Conservation (phyloP, 2,888 invertebrate genomes). For the Amblyteles armatorius region DNA sequence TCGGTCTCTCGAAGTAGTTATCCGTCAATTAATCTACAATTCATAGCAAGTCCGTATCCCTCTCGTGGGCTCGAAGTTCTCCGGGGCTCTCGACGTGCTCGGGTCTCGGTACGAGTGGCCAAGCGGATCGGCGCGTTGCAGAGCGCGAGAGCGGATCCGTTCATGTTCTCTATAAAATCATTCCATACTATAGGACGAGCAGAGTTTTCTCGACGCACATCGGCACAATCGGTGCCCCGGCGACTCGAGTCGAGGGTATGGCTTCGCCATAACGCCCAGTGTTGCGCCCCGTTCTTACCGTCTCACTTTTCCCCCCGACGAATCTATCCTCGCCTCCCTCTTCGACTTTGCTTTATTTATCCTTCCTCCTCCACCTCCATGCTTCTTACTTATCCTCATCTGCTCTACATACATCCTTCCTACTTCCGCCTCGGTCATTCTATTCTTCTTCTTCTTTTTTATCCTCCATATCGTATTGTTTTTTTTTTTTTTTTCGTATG, state of each 20-base stretch:
- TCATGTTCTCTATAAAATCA: constrained; percentile 4
- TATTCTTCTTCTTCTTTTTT: not conserved
- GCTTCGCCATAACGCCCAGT: constrained; percentile 26
- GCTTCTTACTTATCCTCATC: constrained; percentile 37
- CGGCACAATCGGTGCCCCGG: constrained; percentile 59
- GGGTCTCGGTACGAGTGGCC: constrained; percentile 26
- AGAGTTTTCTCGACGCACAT: constrained; percentile 68
- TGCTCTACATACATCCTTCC: constrained; percentile 26
- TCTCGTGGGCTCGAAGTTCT: not conserved
- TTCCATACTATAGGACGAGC: constrained; percentile 45
- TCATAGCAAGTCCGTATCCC: constrained; percentile 24
- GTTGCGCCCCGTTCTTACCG: constrained; percentile 48
- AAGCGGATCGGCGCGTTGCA: constrained; percentile 49
- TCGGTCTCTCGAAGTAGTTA: not conserved
- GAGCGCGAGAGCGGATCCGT: constrained; percentile 54
- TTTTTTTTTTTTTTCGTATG: not conserved
- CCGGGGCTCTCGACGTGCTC: constrained; percentile 3
- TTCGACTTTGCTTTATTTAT: constrained; percentile 51
- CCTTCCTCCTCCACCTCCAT: constrained; percentile 48
- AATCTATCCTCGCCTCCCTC: constrained; percentile 41
- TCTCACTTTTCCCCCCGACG: constrained; percentile 25
- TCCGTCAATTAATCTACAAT: constrained; percentile 47
- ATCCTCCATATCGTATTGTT: not conserved
- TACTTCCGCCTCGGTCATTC: not conserved
- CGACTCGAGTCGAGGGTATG: constrained; percentile 52